A percentile compares a stretch with the other conserved stretches of the same genome.
Evolutionary conservation across 2,797 vertebrate genomes (phyloP).

Genomic region (Manis pentadactyla): DNA sequence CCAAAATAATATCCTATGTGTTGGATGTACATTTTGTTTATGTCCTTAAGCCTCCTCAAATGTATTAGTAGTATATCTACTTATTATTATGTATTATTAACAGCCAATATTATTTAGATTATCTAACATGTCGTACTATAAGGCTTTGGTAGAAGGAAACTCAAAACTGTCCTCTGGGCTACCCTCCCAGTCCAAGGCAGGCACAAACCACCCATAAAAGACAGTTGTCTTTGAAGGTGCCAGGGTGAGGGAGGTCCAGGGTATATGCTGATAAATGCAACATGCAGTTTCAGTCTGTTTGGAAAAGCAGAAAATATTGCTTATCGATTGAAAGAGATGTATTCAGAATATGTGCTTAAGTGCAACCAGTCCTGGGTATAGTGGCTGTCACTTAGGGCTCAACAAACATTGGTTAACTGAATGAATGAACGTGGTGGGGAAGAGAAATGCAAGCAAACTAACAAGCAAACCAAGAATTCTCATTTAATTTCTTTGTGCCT

Average conservation of each 20-base stretch:
- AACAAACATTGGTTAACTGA: background rate
- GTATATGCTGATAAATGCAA: background rate
- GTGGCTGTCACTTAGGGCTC: background rate
- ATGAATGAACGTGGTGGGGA: background rate
- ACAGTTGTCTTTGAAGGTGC: background rate
- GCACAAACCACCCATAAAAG: background rate
- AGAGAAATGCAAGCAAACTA: background rate
- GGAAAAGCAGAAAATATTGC: background rate
- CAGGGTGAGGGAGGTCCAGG: background rate
- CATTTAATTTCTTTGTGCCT: background rate
- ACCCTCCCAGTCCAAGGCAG: background rate
- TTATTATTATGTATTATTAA: background rate
- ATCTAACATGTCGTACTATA: background rate
- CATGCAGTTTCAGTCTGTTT: background rate
- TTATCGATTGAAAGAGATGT: background rate
- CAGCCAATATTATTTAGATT: background rate
- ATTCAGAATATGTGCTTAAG: background rate
- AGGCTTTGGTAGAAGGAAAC: background rate
- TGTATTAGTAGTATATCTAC: background rate
- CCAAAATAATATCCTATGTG: background rate
- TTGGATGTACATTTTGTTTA: background rate
- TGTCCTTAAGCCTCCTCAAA: background rate
- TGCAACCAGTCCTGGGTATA: background rate
- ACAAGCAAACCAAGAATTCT: background rate
- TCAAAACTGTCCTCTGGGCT: background rate